A percentile compares a stretch with the other conserved stretches of the same genome.
Conservation (phyloP, 1,140 invertebrate genomes). For the Penaeus vannamei region DNA sequence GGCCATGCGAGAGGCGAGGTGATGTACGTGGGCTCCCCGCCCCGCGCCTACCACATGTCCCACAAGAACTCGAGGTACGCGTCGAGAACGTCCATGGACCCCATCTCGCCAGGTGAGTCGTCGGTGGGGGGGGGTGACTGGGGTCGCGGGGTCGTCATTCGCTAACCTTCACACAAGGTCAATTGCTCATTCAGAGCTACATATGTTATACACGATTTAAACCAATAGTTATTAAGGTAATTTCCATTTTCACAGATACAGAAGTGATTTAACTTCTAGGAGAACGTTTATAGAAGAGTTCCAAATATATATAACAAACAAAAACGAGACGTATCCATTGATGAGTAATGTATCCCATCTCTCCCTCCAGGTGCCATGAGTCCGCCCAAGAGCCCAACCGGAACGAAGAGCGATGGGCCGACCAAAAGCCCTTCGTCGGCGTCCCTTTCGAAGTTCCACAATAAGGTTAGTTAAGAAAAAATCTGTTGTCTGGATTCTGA, state of each 20-base stretch:
- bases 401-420: background rate
- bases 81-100: conserved; percentile 55
- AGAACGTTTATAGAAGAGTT: no score
- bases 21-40: conserved; percentile 47
- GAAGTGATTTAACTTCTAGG: no score
- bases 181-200: no score
- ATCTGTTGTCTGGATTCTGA: background rate
- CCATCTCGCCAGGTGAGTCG: conserved; percentile 40
- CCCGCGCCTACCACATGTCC: conserved; percentile 48
- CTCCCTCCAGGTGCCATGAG: conserved; percentile 39
- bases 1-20: conserved; percentile 25
- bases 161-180: no score
- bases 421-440: conserved; percentile 45
- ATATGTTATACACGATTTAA: no score
- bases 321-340: no score
- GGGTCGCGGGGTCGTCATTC: no score
- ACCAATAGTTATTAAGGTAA: no score
- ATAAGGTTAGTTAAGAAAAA: conserved; percentile 25
- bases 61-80: conserved; percentile 56
- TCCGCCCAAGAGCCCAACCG: conserved; percentile 45
- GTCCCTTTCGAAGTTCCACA: conserved; percentile 58
- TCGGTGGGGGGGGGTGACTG: no score
- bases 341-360: no score
- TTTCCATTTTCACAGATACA: no score
- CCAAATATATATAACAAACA: no score